Percentiles rank a stretch among this genome's conserved stretches.
phyloP scores from a whole-genome alignment of 1,140 invertebrate species.

The Caenorhabditis tropicalis region DNA sequence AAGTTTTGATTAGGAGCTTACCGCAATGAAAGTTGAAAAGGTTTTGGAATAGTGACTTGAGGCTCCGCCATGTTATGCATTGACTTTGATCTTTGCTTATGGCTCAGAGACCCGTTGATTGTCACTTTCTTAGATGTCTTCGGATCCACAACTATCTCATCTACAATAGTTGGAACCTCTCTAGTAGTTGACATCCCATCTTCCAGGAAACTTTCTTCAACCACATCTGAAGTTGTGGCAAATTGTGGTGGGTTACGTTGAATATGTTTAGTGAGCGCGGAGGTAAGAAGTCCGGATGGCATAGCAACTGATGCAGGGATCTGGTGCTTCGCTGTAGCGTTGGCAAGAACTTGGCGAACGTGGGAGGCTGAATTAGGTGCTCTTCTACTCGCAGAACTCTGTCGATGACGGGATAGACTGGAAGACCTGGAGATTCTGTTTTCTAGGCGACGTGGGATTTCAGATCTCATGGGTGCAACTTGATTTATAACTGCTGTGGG shows the following conservation, averaged over 20 bases:
- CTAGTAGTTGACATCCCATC: not conserved
- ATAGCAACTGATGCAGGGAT: not conserved
- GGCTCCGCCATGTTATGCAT: not conserved
- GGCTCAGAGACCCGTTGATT: not conserved
- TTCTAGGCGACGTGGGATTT: too few species aligned
- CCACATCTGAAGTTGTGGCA: not conserved
- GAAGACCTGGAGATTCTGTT: too few species aligned
- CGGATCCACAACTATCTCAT: not conserved
- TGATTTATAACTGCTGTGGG: too few species aligned
- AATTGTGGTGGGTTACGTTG: not conserved
- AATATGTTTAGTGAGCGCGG: not conserved
- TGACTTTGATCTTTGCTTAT: not conserved
- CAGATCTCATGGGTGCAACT: too few species aligned
- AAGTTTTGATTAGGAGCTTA: not conserved
- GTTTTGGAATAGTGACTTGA: not conserved
- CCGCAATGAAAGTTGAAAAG: not conserved
- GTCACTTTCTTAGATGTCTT: not conserved
- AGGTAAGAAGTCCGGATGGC: not conserved
- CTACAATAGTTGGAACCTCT: not conserved
- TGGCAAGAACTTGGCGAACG: not conserved
- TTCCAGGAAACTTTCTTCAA: slow-evolving; percentile 27
- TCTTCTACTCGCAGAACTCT: not conserved
- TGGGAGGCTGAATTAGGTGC: not conserved
- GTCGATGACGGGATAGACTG: not conserved
- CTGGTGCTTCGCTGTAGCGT: not conserved